Conservation (phyloP, 2,113 vertebrate species). For the Scomber colias region DNA sequence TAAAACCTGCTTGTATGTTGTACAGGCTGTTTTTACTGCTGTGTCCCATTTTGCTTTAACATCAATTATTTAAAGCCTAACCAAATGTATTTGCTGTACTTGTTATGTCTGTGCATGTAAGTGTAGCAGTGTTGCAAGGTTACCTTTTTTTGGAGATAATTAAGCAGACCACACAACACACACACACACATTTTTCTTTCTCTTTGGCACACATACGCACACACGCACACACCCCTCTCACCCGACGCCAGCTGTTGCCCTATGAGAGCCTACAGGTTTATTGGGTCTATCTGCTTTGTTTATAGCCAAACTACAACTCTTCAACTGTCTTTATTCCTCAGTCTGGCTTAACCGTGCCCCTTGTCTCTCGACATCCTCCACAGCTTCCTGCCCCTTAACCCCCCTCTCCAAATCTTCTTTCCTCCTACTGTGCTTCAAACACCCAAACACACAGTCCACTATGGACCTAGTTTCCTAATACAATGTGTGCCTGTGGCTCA, state of each 20-base stretch:
- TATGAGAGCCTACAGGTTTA: slow-evolving; percentile 65
- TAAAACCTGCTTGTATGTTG: slow-evolving; percentile 7
- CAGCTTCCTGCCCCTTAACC: slow-evolving; percentile 34
- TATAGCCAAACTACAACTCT: slow-evolving; percentile 68
- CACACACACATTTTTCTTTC: background rate
- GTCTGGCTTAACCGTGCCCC: slow-evolving; percentile 31
- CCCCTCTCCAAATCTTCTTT: slow-evolving; percentile 30
- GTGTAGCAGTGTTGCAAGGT: slow-evolving; percentile 13
- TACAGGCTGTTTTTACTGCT: slow-evolving; percentile 6
- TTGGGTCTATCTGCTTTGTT: slow-evolving; percentile 71
- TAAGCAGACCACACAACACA: slow-evolving; percentile 36
- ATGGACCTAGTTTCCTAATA: slow-evolving; percentile 33
- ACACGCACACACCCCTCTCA: background rate
- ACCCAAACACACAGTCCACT: slow-evolving; percentile 37
- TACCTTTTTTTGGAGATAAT: slow-evolving; percentile 45
- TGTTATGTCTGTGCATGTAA: slow-evolving; percentile 17
- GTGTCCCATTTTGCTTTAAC: background rate
- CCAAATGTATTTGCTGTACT: slow-evolving; percentile 21
- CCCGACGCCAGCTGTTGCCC: slow-evolving; percentile 56
- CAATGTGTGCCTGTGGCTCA: slow-evolving; percentile 45
- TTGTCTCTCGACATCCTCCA: slow-evolving; percentile 46
- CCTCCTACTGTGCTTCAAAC: slow-evolving; percentile 39
- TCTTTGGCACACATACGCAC: background rate
- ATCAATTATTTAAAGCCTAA: background rate
- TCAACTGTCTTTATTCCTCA: slow-evolving; percentile 58